Conservation (phyloP, 1,140 invertebrate species). For the Halictus rubicundus region DNA sequence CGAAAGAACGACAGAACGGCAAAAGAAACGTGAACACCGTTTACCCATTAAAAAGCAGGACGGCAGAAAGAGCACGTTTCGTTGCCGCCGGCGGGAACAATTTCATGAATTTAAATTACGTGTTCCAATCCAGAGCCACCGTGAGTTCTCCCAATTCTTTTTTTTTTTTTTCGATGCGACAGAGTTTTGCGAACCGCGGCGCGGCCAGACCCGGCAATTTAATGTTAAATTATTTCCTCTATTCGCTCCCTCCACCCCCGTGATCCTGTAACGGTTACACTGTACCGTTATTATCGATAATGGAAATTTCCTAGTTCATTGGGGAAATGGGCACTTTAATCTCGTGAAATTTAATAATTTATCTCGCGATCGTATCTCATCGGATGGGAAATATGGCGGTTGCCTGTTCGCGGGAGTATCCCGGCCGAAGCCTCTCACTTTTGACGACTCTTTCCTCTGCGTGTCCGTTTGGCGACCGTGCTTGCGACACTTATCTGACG, state of each 20-base stretch:
- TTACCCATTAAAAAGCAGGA: slow-evolving; percentile 6
- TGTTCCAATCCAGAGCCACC: not conserved
- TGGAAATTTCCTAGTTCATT: not conserved
- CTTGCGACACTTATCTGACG: too few relatives aligned
- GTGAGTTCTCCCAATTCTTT: not conserved
- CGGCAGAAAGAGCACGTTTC: not conserved
- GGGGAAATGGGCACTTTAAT: slow-evolving; percentile 1
- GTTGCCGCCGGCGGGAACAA: not conserved
- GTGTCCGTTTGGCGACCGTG: not conserved
- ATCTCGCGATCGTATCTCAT: not conserved
- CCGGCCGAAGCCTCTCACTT: not conserved
- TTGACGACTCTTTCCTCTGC: not conserved
- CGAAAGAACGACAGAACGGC: not conserved
- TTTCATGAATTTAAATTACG: slow-evolving; percentile 28
- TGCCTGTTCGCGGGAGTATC: not conserved
- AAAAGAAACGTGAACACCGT: not conserved
- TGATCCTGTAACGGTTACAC: not conserved
- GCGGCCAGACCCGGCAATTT: not conserved
- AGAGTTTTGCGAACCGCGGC: not conserved
- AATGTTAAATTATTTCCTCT: not conserved
- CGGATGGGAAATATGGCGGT: not conserved
- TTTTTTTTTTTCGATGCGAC: not conserved
- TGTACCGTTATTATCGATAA: not conserved
- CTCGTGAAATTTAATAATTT: slow-evolving; percentile 4
- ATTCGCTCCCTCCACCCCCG: not conserved